phyloP scores from a whole-genome alignment of 2,888 invertebrate genomes.

The Xestoiulus laeticollis region DNA sequence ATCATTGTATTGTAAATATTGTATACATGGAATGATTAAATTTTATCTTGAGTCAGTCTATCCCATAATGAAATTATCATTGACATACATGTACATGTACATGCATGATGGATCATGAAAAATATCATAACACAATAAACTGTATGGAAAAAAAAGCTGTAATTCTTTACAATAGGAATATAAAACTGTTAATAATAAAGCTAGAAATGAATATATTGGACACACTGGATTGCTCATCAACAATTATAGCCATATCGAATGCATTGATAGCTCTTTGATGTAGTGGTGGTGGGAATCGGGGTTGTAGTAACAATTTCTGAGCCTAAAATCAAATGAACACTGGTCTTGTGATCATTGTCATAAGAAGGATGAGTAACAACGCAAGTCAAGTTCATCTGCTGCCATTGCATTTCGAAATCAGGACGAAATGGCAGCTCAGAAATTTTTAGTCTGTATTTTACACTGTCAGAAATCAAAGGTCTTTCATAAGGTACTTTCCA shows the following conservation, averaged over 20 bases:
- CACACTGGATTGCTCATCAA: too few species aligned
- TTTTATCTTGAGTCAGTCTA: too few species aligned
- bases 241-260: background rate
- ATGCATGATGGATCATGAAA: too few species aligned
- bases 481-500: background rate
- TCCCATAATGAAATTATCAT: too few species aligned
- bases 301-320: background rate
- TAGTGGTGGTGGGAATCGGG: background rate
- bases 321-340: slow-evolving; percentile 6
- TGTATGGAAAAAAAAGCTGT: too few species aligned
- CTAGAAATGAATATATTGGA: too few species aligned
- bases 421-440: background rate
- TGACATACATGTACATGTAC: too few species aligned
- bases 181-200: too few species aligned
- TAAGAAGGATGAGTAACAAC: slow-evolving; percentile 1
- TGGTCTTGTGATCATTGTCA: background rate
- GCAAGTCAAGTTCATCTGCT: background rate
- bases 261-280: background rate
- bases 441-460: background rate
- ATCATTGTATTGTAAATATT: too few species aligned
- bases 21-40: too few species aligned
- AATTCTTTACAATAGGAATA: too few species aligned
- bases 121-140: too few species aligned
- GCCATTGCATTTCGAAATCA: background rate
- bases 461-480: background rate